A percentile compares a stretch with the other conserved stretches of the same genome.
phyloP scores from a whole-genome alignment of 2,888 invertebrate genomes.

The Boloria euphrosyne region DNA sequence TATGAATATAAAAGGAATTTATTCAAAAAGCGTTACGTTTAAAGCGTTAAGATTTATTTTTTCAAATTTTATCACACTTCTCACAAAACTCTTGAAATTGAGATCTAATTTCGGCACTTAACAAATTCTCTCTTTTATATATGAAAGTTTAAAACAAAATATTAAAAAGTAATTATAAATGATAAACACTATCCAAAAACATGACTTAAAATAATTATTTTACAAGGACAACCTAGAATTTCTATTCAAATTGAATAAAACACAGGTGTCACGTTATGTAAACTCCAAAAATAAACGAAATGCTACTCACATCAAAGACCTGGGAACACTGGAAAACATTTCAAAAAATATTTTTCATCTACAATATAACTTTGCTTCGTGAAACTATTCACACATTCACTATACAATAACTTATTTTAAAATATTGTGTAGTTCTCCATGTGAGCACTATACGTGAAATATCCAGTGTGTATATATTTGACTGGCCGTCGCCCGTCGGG shows the following conservation, averaged over 20 bases:
- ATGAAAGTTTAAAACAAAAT: background rate
- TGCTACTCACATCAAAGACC: slow-evolving; percentile 75
- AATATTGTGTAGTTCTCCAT: slow-evolving; percentile 65
- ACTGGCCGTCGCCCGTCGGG: slow-evolving; percentile 23
- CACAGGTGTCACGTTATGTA: slow-evolving; percentile 80
- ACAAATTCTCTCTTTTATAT: background rate
- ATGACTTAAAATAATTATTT: slow-evolving; percentile 14
- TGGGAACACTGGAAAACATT: slow-evolving; percentile 77
- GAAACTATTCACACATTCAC: slow-evolving; percentile 44
- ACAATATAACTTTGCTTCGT: slow-evolving; percentile 49
- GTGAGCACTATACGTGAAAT: slow-evolving; percentile 40
- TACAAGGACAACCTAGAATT: slow-evolving; percentile 43
- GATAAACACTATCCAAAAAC: background rate
- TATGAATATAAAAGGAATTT: background rate
- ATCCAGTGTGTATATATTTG: slow-evolving; percentile 32
- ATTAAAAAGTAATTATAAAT: background rate
- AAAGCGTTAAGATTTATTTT: background rate
- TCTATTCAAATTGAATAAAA: slow-evolving; percentile 61
- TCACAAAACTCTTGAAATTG: background rate
- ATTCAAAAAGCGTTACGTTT: background rate
- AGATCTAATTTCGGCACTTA: background rate
- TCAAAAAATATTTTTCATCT: slow-evolving; percentile 64
- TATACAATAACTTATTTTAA: slow-evolving; percentile 50
- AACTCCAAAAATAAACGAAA: slow-evolving; percentile 74
- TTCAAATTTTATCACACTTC: background rate